Percentiles rank a stretch among this genome's conserved stretches.
Evolutionary conservation across 2,888 invertebrate species (phyloP).

Genomic region (Sinotaia quadrata): DNA sequence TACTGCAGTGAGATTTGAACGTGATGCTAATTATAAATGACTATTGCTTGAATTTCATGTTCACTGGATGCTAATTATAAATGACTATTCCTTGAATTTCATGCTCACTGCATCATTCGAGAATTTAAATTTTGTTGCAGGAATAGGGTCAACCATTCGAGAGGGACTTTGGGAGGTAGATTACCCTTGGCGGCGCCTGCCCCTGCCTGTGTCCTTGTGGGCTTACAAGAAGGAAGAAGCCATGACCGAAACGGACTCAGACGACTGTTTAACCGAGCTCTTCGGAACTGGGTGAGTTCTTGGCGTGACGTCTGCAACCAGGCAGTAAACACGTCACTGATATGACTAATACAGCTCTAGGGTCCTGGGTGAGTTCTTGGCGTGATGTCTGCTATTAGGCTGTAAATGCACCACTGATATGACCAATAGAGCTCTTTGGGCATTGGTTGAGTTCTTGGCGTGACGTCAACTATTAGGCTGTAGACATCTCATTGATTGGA

Average conservation of each 20-base stretch:
- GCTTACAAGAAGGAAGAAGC: constrained; percentile 50
- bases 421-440: constrained; percentile 65
- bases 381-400: not conserved
- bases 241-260: constrained; percentile 63
- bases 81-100: no score
- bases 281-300: constrained; percentile 51
- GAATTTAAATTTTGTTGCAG: no score
- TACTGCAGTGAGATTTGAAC: no score
- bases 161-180: constrained; percentile 63
- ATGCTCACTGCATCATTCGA: no score
- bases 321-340: no score
- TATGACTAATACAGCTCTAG: constrained; percentile 64
- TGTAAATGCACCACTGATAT: no score
- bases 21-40: no score
- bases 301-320: not conserved
- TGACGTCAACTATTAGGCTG: not conserved
- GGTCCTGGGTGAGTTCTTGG: constrained; percentile 44
- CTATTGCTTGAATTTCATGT: no score
- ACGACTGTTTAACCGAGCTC: constrained; percentile 64
- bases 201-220: constrained; percentile 42
- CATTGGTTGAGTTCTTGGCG: constrained; percentile 33
- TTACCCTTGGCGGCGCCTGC: constrained; percentile 54
- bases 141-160: constrained; percentile 55
- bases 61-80: no score
- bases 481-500: no score